phyloP scores from a whole-genome alignment of 30 jellyfish, hydroid and myxozoan species.

The Haliclystus octoradiatus region DNA sequence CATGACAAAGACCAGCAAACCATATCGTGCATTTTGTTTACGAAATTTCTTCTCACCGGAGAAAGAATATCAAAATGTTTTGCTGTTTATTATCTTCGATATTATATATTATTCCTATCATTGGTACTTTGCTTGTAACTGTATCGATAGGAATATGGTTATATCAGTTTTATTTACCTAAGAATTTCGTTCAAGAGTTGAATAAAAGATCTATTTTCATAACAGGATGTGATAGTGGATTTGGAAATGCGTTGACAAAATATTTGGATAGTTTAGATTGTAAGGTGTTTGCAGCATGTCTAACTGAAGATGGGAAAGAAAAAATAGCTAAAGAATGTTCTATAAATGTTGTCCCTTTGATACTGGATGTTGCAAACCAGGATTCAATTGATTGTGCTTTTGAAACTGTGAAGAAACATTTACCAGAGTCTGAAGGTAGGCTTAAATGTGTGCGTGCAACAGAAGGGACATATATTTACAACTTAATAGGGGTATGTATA shows the following conservation, averaged over 20 bases:
- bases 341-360: background rate
- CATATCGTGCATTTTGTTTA: too few relatives aligned
- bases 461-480: too few relatives aligned
- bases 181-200: background rate
- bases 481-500: too few relatives aligned
- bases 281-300: conserved; percentile 6
- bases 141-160: background rate
- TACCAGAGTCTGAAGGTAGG: background rate
- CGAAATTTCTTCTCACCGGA: too few relatives aligned
- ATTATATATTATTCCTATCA: background rate
- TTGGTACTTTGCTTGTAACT: background rate
- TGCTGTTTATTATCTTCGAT: too few relatives aligned
- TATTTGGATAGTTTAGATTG: background rate
- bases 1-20: too few relatives aligned
- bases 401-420: background rate
- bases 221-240: conserved; percentile 26
- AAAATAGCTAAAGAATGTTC: background rate
- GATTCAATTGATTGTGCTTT: conserved; percentile 4
- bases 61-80: too few relatives aligned
- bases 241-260: conserved; percentile 4
- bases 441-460: too few relatives aligned
- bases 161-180: background rate
- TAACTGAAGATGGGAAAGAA: conserved; percentile 10
- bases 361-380: conserved; percentile 12
- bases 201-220: background rate